A percentile compares a stretch with the other conserved stretches of the same genome.
phyloP scores from a whole-genome alignment of 2,113 vertebrate species.

The Fulmarus glacialis region DNA sequence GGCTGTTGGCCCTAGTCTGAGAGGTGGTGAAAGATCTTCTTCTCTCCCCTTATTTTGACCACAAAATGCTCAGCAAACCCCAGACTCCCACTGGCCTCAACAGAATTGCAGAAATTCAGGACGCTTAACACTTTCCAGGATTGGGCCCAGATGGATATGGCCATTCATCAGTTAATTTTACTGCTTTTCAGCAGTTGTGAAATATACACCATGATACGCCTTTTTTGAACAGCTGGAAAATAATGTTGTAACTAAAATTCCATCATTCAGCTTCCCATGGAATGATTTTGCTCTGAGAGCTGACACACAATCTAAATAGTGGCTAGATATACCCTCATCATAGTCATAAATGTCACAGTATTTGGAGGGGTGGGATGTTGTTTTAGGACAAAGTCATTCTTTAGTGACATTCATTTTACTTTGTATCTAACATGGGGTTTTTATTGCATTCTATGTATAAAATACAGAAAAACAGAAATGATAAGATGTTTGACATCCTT shows the following conservation, averaged over 20 bases:
- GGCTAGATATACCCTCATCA: neutral
- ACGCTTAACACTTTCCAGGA: neutral
- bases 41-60: neutral
- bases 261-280: conserved; percentile 39
- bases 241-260: conserved; percentile 49
- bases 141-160: neutral
- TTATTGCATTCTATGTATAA: neutral
- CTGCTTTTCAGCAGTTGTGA: conserved; percentile 50
- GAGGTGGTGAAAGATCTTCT: neutral
- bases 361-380: neutral
- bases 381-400: neutral
- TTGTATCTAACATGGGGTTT: neutral
- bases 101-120: neutral
- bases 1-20: neutral
- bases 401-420: conserved; percentile 7
- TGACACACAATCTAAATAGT: conserved; percentile 7
- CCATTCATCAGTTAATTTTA: conserved; percentile 48
- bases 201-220: conserved; percentile 7
- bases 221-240: conserved; percentile 59
- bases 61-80: neutral
- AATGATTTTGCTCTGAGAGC: conserved; percentile 41
- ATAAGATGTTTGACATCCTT: neutral
- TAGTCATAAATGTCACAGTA: neutral
- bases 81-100: neutral
- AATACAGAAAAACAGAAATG: neutral